Base-by-base conservation (phyloP, 2,888 invertebrate species). In the Sepiola atlantica region DNA sequence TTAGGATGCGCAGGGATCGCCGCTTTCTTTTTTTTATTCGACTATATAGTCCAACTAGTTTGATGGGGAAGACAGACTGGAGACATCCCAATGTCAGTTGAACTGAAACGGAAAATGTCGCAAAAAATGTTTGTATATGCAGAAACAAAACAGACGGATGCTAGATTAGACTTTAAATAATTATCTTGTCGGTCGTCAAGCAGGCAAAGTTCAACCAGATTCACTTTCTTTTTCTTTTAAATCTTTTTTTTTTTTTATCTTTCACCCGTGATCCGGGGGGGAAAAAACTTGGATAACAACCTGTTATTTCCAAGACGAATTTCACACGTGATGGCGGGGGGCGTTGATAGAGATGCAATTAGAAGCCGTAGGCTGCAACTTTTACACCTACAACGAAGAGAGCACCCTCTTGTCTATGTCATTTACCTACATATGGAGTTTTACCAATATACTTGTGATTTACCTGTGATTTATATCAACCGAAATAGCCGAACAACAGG, bases 371-470 rank as follows among this genome's bases (percentile, higher is more conserved):
- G n/a, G 77, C 32, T 77, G 77, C 77, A 77, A 77, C 77, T 77
- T 20, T 77, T 77, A 77, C 77, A n/a, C 77, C 77, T 77, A 77
- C 77, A 32, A 77, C 77, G n/a, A 77, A n/a, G n/a, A 18, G 77
- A 32, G 21, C n/a, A 77, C n/a, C 77, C n/a, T 77, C 77, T 18
- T 77, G 77, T 77, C 77, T 77, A 4, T 77, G 77, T 77, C 77
- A 32, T 77, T n/a, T 77, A 77, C 77, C n/a, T 77, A 77, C 77
- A n/a, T n/a, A 77, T 77, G 77, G 77, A 77, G 77, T n/a, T 77
- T 77, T 77, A 77, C 77, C 77, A 77, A 77, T n/a, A 77, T 77
- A 77, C 77, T 77, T 77, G 77, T 77, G 77, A 77, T 77, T 77
- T 77, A 77, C 77, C 77, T 16, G 77, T n/a, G 77, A 77, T 77